Base-by-base conservation (phyloP, 1,140 invertebrate genomes). In the Globodera rostochiensis region DNA sequence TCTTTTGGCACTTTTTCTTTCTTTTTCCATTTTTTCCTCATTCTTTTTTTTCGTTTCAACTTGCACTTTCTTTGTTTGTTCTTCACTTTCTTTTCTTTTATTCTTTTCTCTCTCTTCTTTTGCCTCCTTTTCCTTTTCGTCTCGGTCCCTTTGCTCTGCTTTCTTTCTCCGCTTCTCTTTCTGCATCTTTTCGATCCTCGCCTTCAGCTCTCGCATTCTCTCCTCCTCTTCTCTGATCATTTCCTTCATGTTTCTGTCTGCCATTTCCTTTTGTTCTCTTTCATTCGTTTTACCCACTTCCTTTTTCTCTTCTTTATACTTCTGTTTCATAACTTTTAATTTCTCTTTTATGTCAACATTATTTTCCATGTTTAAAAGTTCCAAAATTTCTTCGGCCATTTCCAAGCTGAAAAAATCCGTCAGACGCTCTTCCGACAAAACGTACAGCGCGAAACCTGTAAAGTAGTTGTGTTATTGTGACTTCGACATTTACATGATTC, bases 191-290 rank as follows among this genome's bases (percentile, higher is more conserved):
- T 64, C 57, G 0, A 13, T 64, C 5, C 57, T 64, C 57, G 19
- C 57, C 57, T 64, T 64, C 19, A 64, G 5, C 57, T 64, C 57
- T 19, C 19, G 13, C 57, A 64, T 64, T 19, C 19, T 64, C 57
- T 64, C 50, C 50, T 53, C 50, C 50, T 53, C 57, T 64, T 64
- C 57, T 64, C 57, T 64, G 57, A 64, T 64, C 57, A 64, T 64
- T 64, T 64, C 57, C 6, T 19, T n/a, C 57, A 64, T 64, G 15
- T 64, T 64, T 64, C 19, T 64, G 13, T 64, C 57, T 64, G 57
- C 57, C 57, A n/a, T 19, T 64, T 64, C 19, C 19, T 64, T 64
- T 64, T 64, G 57, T 19, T 64, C 57, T 3, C 0, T 64, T 64
- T 64, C 57, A 19, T 64, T 6, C 6, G 5, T 4, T 64, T 64